Base-by-base conservation (phyloP, 2,113 vertebrate genomes). In the Petaurus breviceps region DNA sequence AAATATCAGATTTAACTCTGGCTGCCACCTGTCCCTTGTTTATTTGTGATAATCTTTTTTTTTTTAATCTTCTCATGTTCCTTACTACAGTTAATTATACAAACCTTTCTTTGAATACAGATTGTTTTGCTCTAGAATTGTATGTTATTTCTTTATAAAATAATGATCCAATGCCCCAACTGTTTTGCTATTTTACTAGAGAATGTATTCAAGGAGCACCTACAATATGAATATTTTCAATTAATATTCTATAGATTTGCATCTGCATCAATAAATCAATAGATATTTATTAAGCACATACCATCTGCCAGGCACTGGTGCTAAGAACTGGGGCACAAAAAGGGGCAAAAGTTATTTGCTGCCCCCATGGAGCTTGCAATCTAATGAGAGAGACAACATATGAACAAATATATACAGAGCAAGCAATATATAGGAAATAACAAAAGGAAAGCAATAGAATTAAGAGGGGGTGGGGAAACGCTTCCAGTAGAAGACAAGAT, bases 41-140 rank as follows among this genome's bases (percentile, higher is more conserved):
- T 97, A 95, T 96, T 97, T 46, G 91, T 92, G 94, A 95, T 50
- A 1, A 90, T 94, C 51, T 31, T 96, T 97, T 97, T 92, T 97
- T 95, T 97, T 96, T 92, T 97, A 95, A 94, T 98, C 49, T 84
- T 97, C 51, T 96, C 55, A 52, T 94, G 8, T 96, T 97, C 89
- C 31, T 96, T 97, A 24, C 22, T 84, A 31, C 43, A 51, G 54
- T 96, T 91, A 96, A 97, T 96, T 94, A 89, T 43, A 11, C 2
- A 23, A 95, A 12, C 61, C 16, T 96, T 96, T 51, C 94, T 97
- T 97, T 94, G 94, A 97, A 98, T 96, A 91, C n/a, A 98, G 19
- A 0, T 51, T 95, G 25, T 94, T 94, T 98, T 94, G 28, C 93
- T 11, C 43, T 22, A 1, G 26, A 31, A 54, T 0, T 51, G 28